Base-by-base conservation (phyloP, 2,888 invertebrate genomes). In the Tuta absoluta region DNA sequence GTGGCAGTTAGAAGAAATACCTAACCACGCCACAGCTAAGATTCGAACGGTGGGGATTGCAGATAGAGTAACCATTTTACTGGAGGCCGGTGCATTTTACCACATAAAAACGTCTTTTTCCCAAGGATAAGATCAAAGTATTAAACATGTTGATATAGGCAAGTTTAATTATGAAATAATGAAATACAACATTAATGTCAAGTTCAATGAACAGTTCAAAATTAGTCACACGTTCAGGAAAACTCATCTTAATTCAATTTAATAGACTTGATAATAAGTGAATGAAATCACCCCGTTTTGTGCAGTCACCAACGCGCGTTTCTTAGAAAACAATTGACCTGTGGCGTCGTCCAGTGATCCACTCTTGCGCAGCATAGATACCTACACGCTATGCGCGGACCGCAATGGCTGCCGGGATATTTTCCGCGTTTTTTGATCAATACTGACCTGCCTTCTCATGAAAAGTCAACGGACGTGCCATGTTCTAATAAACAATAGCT, bases 191-290 rank as follows among this genome's bases (percentile, higher is more conserved):
- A 45, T 17, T n/a, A 8, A 33, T n/a, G 8, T 17, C 12, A n/a
- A 33, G 17, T 23, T 33, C 60, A 45, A 45, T 71, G 71, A 75
- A 33, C 33, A 33, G 33, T 33, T 8, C 33, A 33, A 33, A 8
- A 65, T 79, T 79, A 80, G 65, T 11, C 28, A 28, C 24, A n/a
- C 67, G 71, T 80, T 76, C 76, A 79, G 74, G 73, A 70, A 75
- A 74, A 78, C 68, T 21, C 19, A 38, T 56, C 57, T 28, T 48
- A 65, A 61, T 59, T 67, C 63, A 66, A 66, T 71, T 67, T 71
- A 70, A 60, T 66, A 14, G 51, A 53, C 10, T 48, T 24, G 28
- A 45, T 66, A 65, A 71, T 73, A 72, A 70, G 74, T 76, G 77
- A 72, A 82, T 66, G 63, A 63, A 64, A 48, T 66, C 66, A 66